phyloP scores from a whole-genome alignment of 2,797 vertebrate genomes.

The Sciurus vulgaris region DNA sequence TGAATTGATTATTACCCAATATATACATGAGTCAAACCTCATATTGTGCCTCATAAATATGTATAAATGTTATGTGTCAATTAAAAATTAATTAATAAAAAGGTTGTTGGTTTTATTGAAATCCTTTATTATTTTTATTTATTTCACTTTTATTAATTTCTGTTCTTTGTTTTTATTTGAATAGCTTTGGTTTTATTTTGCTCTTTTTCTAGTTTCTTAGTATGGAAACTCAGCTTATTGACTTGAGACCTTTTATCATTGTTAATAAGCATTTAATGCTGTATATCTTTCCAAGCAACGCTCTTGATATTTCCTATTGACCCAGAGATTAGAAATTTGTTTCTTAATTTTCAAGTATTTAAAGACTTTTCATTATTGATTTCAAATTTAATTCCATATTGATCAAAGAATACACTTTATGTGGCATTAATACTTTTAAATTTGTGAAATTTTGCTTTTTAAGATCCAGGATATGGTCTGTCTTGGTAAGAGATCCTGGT shows the following conservation, averaged over 20 bases:
- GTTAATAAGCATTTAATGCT: not conserved
- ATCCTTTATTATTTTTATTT: not conserved
- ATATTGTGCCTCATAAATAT: not conserved
- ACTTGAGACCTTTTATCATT: constrained; percentile 11
- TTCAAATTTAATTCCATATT: constrained; percentile 9
- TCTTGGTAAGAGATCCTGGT: not conserved
- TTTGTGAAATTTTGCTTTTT: constrained; percentile 9
- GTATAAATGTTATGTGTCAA: not conserved
- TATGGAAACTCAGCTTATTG: not conserved
- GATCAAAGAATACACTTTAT: not conserved
- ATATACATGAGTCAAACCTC: not conserved
- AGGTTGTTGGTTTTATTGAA: not conserved
- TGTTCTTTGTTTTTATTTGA: not conserved
- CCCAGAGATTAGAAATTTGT: not conserved
- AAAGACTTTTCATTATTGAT: not conserved
- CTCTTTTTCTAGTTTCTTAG: not conserved
- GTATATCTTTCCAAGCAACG: not conserved
- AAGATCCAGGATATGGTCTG: not conserved
- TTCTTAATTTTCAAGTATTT: not conserved
- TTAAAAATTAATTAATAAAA: not conserved
- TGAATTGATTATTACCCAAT: too few relatives aligned
- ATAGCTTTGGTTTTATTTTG: not conserved
- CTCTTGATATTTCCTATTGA: not conserved
- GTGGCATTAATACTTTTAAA: not conserved
- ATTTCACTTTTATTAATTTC: constrained; percentile 1